Conservation (phyloP, 2,888 invertebrate genomes). For the Cyclophora albipunctata region DNA sequence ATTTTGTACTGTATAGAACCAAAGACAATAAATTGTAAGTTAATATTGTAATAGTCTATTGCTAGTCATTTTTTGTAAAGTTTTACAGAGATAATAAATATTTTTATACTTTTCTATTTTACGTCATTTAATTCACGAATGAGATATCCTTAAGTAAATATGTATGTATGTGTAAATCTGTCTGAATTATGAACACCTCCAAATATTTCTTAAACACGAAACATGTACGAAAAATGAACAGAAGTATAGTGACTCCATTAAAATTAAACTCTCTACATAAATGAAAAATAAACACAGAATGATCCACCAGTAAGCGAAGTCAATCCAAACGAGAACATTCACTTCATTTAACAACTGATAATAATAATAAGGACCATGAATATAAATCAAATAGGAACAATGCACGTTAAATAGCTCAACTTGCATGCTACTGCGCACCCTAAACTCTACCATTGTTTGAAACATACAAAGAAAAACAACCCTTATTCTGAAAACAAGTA, state of each 20-base stretch:
- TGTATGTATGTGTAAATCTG: too few species aligned
- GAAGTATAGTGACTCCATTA: too few species aligned
- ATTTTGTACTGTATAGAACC: conserved; percentile 23
- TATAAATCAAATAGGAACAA: conserved; percentile 75
- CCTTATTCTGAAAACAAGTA: conserved; percentile 20
- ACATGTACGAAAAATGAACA: too few species aligned
- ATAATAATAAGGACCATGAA: conserved; percentile 69
- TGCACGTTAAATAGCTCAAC: conserved; percentile 69
- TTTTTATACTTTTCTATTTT: conserved; percentile 30
- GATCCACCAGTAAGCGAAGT: conserved; percentile 4
- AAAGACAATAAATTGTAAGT: conserved; percentile 47
- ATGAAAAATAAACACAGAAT: too few species aligned
- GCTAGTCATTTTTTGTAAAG: conserved; percentile 54
- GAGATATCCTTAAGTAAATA: too few species aligned
- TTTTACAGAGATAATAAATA: conserved; percentile 21
- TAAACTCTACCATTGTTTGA: conserved; percentile 51
- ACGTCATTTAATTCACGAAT: too few species aligned
- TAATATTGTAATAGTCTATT: conserved; percentile 42
- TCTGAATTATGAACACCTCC: neutral
- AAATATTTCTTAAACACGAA: too few species aligned
- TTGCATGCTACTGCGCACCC: conserved; percentile 66
- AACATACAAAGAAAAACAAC: conserved; percentile 23
- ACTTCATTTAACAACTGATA: conserved; percentile 62
- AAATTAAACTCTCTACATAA: too few species aligned
- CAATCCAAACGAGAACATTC: conserved; percentile 40